Evolutionary conservation across 2,888 invertebrate genomes (phyloP).

Genomic region (Petrophora chlorosata): DNA sequence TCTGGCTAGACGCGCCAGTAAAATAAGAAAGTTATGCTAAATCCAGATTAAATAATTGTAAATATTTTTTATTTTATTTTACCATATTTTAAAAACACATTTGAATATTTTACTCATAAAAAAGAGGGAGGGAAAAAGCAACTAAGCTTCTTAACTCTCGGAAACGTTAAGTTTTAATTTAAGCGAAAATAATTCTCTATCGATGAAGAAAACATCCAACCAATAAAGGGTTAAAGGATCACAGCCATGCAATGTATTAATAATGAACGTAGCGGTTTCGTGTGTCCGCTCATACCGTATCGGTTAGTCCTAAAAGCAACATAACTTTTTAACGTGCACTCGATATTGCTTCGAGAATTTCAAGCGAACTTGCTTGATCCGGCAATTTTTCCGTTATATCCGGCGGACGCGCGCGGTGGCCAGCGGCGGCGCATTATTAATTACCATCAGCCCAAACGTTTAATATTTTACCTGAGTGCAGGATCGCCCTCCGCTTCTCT

Average conservation of each 20-base stretch:
- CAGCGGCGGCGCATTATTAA: conserved; percentile 73
- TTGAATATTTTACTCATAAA: too few relatives aligned
- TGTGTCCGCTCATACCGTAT: conserved; percentile 27
- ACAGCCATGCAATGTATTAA: conserved; percentile 32
- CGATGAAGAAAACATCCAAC: neutral
- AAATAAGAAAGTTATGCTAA: too few relatives aligned
- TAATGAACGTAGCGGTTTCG: conserved; percentile 51
- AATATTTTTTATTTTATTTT: too few relatives aligned
- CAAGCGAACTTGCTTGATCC: conserved; percentile 63
- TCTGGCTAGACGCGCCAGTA: too few relatives aligned
- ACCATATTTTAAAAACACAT: too few relatives aligned
- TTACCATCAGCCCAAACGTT: conserved; percentile 72
- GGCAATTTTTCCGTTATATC: conserved; percentile 77
- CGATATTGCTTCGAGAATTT: conserved; percentile 65
- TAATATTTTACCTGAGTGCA: conserved; percentile 76
- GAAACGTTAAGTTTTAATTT: too few relatives aligned
- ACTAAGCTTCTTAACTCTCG: too few relatives aligned
- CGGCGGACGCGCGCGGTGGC: conserved; percentile 56
- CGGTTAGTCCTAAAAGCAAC: conserved; percentile 51
- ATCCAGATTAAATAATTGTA: too few relatives aligned
- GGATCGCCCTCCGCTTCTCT: conserved; percentile 62
- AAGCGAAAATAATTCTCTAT: too few relatives aligned
- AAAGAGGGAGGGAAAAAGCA: too few relatives aligned
- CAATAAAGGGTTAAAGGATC: conserved; percentile 1
- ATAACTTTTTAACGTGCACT: conserved; percentile 53